Percentiles rank a stretch among this genome's conserved stretches.
Evolutionary conservation across 2,888 invertebrate species (phyloP).

Genomic region (Andrena bicolor): DNA sequence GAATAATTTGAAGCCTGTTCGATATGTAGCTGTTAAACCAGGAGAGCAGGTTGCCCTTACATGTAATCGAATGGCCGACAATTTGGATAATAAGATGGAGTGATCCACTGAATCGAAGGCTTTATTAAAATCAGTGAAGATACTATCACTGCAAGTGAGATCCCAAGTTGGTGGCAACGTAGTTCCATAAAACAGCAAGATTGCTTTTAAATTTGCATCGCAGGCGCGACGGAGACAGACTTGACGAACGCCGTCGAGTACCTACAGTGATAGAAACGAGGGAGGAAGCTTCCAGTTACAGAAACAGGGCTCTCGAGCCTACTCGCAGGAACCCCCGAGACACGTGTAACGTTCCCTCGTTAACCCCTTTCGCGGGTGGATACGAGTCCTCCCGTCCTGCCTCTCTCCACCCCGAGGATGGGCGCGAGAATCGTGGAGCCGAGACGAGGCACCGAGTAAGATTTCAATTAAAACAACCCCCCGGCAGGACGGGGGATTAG

Average conservation of each 20-base stretch:
- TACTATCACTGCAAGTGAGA: too few relatives aligned
- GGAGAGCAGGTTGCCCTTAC: too few relatives aligned
- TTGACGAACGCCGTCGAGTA: neutral
- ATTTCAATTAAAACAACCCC: slow-evolving; percentile 85
- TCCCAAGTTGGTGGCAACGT: too few relatives aligned
- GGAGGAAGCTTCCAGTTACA: neutral
- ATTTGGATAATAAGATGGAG: too few relatives aligned
- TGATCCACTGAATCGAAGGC: too few relatives aligned
- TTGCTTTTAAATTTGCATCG: neutral
- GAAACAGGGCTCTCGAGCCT: too few relatives aligned
- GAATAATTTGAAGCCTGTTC: too few relatives aligned
- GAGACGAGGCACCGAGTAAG: slow-evolving; percentile 78
- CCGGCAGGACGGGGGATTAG: slow-evolving; percentile 82
- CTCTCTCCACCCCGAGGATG: slow-evolving; percentile 4
- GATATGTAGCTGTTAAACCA: too few relatives aligned
- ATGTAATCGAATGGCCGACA: too few relatives aligned
- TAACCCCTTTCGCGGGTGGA: slow-evolving; percentile 57
- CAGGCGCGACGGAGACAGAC: neutral
- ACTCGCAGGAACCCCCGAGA: slow-evolving; percentile 17
- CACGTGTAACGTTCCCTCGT: slow-evolving; percentile 71
- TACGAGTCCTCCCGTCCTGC: slow-evolving; percentile 61
- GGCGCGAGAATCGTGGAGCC: slow-evolving; percentile 41
- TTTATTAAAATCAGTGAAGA: too few relatives aligned
- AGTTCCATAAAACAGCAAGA: too few relatives aligned
- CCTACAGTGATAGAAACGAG: neutral